A percentile compares a stretch with the other conserved stretches of the same genome.
Conservation (phyloP, 2,888 invertebrate species). For the Ophion costatus region DNA sequence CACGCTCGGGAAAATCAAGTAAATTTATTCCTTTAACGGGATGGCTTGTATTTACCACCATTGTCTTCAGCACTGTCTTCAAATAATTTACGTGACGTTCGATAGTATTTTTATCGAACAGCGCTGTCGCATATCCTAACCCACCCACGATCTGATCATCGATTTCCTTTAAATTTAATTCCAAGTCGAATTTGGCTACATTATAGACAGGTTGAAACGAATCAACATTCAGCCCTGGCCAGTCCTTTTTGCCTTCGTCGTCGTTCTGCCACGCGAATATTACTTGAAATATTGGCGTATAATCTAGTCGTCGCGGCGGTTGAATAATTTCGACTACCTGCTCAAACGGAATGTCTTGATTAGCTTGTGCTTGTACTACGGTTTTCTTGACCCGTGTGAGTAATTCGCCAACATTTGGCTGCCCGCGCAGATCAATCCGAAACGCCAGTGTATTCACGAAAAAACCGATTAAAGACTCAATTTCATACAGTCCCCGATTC, state of each 20-base stretch:
- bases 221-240: neutral
- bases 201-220: neutral
- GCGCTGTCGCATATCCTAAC: slow-evolving; percentile 2
- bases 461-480: slow-evolving; percentile 22
- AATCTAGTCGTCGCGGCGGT: slow-evolving; percentile 21
- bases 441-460: slow-evolving; percentile 22
- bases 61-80: neutral
- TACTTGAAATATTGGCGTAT: slow-evolving; percentile 20
- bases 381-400: neutral
- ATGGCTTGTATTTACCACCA: neutral
- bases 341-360: slow-evolving; percentile 29
- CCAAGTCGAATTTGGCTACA: slow-evolving; percentile 19
- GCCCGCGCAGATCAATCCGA: neutral
- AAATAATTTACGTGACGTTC: slow-evolving; percentile 11
- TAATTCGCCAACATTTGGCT: slow-evolving; percentile 12
- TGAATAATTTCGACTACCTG: slow-evolving; percentile 18
- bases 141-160: slow-evolving; percentile 9
- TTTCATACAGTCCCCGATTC: slow-evolving; percentile 3
- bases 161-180: slow-evolving; percentile 12
- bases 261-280: slow-evolving; percentile 25
- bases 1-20: neutral
- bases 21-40: slow-evolving; percentile 1
- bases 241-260: neutral
- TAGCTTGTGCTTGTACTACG: slow-evolving; percentile 12
- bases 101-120: slow-evolving; percentile 4